A percentile compares a stretch with the other conserved stretches of the same genome.
These are phyloP conservation scores for Anarrhichthys ocellatus DNA, from an alignment of 2,113 vertebrate species.

Conservation along the genomic window DNA sequence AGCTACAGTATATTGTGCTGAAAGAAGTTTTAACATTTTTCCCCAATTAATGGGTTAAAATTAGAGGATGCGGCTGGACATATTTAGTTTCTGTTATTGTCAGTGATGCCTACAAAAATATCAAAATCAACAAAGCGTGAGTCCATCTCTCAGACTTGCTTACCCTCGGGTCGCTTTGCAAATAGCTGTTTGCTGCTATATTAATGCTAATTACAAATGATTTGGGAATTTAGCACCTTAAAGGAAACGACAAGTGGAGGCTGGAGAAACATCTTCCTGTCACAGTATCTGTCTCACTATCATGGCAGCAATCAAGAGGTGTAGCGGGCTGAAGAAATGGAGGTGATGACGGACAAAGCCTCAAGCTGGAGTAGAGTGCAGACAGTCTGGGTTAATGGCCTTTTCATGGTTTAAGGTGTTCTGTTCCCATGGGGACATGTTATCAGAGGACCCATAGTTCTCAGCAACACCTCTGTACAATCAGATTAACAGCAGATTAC, in stretches of 20 bases:
- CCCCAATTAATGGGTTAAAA: background rate
- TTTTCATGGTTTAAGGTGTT: constrained; percentile 36
- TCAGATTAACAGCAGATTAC: constrained; percentile 10
- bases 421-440: constrained; percentile 32
- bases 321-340: constrained; percentile 6
- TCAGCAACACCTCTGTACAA: constrained; percentile 9
- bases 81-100: background rate
- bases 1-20: background rate
- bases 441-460: constrained; percentile 23
- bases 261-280: constrained; percentile 1
- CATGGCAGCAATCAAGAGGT: constrained; percentile 12
- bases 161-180: background rate
- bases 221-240: background rate
- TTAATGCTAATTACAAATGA: background rate
- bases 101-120: background rate
- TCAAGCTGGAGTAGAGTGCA: background rate
- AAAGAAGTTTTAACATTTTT: background rate
- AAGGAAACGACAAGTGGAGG: background rate
- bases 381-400: constrained; percentile 34
- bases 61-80: background rate
- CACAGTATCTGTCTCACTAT: constrained; percentile 21
- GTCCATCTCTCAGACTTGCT: background rate
- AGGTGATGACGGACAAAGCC: constrained; percentile 36
- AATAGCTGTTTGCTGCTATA: background rate
- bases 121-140: background rate